A percentile compares a stretch with the other conserved stretches of the same genome.
Evolutionary conservation across 2,888 invertebrate species (phyloP).

Genomic region (Molorchus minor): DNA sequence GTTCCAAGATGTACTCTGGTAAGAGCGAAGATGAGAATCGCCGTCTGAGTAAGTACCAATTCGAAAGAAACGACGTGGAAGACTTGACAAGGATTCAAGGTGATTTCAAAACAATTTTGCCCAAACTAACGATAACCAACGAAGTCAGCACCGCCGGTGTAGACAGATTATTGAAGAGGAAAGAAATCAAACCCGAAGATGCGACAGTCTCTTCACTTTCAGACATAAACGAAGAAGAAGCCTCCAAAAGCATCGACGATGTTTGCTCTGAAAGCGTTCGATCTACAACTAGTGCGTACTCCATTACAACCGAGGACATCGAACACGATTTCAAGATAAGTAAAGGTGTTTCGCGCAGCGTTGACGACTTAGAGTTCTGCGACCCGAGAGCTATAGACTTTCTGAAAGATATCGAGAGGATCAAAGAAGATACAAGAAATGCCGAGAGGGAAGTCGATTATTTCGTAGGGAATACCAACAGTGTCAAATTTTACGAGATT

Average conservation of each 20-base stretch:
- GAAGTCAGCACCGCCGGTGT: constrained; percentile 28
- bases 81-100: constrained; percentile 39
- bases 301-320: constrained; percentile 28
- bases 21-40: background rate
- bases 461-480: constrained; percentile 33
- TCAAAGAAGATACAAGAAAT: constrained; percentile 33
- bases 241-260: constrained; percentile 26
- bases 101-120: constrained; percentile 26
- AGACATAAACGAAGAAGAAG: constrained; percentile 35
- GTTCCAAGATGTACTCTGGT: background rate
- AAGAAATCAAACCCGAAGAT: background rate
- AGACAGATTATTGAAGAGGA: background rate
- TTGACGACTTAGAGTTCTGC: constrained; percentile 35
- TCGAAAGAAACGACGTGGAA: constrained; percentile 37
- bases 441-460: constrained; percentile 36
- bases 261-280: constrained; percentile 25
- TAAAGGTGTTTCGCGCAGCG: constrained; percentile 23
- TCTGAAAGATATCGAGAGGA: constrained; percentile 29
- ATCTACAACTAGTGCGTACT: constrained; percentile 11
- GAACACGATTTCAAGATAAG: background rate
- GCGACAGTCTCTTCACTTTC: constrained; percentile 24
- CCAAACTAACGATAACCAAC: constrained; percentile 31
- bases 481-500: constrained; percentile 43
- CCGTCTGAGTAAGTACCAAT: constrained; percentile 28
- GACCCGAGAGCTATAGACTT: constrained; percentile 38